A percentile compares a stretch with the other conserved stretches of the same genome.
phyloP scores from a whole-genome alignment of 2,113 vertebrate species.

The Neodontobutis hainanensis region DNA sequence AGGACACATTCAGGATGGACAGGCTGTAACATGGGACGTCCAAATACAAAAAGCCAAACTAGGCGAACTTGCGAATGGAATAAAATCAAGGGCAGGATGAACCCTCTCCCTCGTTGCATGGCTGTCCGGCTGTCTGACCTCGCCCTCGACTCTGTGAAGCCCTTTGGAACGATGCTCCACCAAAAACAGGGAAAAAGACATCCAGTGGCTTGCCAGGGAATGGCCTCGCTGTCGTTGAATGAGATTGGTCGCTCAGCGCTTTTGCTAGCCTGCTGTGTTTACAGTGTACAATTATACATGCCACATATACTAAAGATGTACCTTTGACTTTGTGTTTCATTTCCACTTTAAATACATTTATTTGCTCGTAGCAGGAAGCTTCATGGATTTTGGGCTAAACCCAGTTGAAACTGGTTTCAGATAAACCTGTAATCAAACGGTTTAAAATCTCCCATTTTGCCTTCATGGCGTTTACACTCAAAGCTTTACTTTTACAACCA shows the following conservation, averaged over 20 bases:
- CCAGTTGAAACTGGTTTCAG: slow-evolving; percentile 38
- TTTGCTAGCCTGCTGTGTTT: slow-evolving; percentile 83
- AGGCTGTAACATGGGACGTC: slow-evolving; percentile 82
- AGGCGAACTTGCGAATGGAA: slow-evolving; percentile 54
- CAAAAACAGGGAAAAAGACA: slow-evolving; percentile 60
- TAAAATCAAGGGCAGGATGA: slow-evolving; percentile 62
- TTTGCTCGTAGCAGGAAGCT: slow-evolving; percentile 66
- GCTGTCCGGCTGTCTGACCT: slow-evolving; percentile 74
- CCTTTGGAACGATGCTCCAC: slow-evolving; percentile 65
- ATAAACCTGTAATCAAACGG: slow-evolving; percentile 28
- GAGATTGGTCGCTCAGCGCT: slow-evolving; percentile 85
- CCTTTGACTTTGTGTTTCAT: slow-evolving; percentile 62
- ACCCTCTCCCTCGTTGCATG: slow-evolving; percentile 79
- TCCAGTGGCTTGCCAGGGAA: slow-evolving; percentile 66
- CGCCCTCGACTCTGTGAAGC: slow-evolving; percentile 57
- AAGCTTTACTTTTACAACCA: slow-evolving; percentile 77
- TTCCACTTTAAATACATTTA: slow-evolving; percentile 60
- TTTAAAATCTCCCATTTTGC: slow-evolving; percentile 53
- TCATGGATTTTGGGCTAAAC: slow-evolving; percentile 55
- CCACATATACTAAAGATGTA: slow-evolving; percentile 70
- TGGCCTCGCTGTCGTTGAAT: slow-evolving; percentile 69
- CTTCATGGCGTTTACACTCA: slow-evolving; percentile 59
- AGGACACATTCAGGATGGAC: slow-evolving; percentile 99
- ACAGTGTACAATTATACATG: slow-evolving; percentile 73
- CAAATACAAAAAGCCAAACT: slow-evolving; percentile 25